Percentiles rank a stretch among this genome's conserved stretches.
Evolutionary conservation across 2,113 vertebrate genomes (phyloP).

Genomic region (Indicator indicator): DNA sequence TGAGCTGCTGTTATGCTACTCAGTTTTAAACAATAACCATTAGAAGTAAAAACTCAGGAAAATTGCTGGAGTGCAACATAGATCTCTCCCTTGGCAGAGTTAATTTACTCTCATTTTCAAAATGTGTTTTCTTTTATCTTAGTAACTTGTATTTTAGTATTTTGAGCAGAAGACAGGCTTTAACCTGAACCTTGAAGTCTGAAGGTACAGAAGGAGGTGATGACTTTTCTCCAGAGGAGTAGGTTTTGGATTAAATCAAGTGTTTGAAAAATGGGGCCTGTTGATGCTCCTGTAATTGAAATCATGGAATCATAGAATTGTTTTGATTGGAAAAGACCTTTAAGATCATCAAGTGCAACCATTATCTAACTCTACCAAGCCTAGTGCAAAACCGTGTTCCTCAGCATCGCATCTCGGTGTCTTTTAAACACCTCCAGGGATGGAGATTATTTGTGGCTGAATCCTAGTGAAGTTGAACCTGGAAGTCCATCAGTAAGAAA

Average conservation of each 20-base stretch:
- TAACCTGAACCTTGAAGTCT: neutral
- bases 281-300: neutral
- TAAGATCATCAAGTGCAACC: too few relatives aligned
- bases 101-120: slow-evolving; percentile 29
- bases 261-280: neutral
- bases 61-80: slow-evolving; percentile 32
- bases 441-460: neutral
- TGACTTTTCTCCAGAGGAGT: neutral
- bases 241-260: neutral
- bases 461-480: neutral
- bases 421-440: too few relatives aligned
- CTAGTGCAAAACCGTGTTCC: too few relatives aligned
- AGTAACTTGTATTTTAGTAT: neutral
- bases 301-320: neutral
- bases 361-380: too few relatives aligned
- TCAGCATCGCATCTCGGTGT: too few relatives aligned
- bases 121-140: slow-evolving; percentile 12
- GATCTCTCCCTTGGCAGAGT: slow-evolving; percentile 24
- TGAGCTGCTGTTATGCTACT: slow-evolving; percentile 30
- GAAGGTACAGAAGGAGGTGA: neutral
- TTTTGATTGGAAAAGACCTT: too few relatives aligned
- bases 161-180: neutral
- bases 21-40: slow-evolving; percentile 67
- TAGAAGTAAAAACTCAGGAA: slow-evolving; percentile 55
- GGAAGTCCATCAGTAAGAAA: neutral